Conservation (phyloP, 2,113 vertebrate genomes). For the Malurus melanocephalus region DNA sequence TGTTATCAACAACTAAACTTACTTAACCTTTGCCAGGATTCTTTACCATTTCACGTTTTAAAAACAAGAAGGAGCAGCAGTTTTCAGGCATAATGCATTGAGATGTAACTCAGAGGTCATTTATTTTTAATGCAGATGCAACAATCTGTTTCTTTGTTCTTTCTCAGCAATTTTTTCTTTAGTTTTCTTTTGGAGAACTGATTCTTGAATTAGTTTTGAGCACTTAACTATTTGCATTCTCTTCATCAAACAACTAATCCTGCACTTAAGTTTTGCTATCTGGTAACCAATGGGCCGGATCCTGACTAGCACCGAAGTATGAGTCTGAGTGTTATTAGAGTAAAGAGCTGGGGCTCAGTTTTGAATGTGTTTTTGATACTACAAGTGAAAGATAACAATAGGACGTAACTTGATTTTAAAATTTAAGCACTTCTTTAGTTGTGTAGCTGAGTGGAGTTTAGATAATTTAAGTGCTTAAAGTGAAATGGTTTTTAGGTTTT, state of each 20-base stretch:
- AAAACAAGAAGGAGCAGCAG: neutral
- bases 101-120: conserved; percentile 8
- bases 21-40: neutral
- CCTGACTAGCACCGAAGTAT: neutral
- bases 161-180: neutral
- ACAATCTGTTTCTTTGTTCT: neutral
- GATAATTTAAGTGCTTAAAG: neutral
- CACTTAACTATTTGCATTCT: conserved; percentile 8
- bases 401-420: neutral
- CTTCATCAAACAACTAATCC: neutral
- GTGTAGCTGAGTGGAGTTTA: neutral
- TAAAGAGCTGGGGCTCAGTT: neutral
- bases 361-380: neutral
- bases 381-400: neutral
- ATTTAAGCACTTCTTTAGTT: neutral
- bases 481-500: neutral
- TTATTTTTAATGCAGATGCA: conserved; percentile 36
- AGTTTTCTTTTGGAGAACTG: neutral
- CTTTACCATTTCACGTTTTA: neutral
- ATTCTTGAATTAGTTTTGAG: conserved; percentile 1
- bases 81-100: neutral
- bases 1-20: neutral
- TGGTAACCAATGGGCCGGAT: neutral
- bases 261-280: neutral
- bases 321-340: neutral